phyloP scores from a whole-genome alignment of 1,140 invertebrate species.

The Nilaparvata lugens region DNA sequence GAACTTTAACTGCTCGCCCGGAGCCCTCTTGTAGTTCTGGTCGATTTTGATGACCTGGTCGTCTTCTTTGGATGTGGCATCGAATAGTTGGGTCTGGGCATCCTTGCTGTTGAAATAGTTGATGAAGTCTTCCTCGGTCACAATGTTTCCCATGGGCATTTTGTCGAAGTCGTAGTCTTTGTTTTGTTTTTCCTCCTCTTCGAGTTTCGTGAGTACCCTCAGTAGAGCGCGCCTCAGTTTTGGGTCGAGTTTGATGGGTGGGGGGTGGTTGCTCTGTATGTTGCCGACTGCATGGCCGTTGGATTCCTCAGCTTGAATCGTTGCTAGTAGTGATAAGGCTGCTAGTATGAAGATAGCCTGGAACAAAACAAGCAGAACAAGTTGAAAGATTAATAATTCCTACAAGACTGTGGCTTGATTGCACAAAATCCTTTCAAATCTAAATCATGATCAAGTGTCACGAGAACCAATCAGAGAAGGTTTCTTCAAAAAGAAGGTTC shows the following conservation, averaged over 20 bases:
- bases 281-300: slow-evolving; percentile 15
- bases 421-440: too few relatives aligned
- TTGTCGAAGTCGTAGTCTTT: background rate
- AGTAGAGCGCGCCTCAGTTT: slow-evolving; percentile 57
- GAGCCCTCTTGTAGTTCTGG: background rate
- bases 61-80: background rate
- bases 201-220: slow-evolving; percentile 55
- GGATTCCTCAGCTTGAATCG: background rate
- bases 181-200: slow-evolving; percentile 33
- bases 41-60: background rate
- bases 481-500: too few relatives aligned
- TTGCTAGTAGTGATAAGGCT: background rate
- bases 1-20: background rate
- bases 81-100: slow-evolving; percentile 3
- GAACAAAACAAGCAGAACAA: background rate
- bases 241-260: slow-evolving; percentile 53
- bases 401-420: too few relatives aligned
- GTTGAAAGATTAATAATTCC: too few relatives aligned
- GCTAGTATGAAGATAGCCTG: background rate
- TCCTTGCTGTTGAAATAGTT: slow-evolving; percentile 11
- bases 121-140: slow-evolving; percentile 11
- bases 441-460: too few relatives aligned
- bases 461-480: too few relatives aligned
- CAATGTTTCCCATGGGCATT: slow-evolving; percentile 1
- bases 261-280: slow-evolving; percentile 18